A percentile compares a stretch with the other conserved stretches of the same genome.
Evolutionary conservation across 2,797 vertebrate species (phyloP).

Genomic region (Cirrhinus mrigala): DNA sequence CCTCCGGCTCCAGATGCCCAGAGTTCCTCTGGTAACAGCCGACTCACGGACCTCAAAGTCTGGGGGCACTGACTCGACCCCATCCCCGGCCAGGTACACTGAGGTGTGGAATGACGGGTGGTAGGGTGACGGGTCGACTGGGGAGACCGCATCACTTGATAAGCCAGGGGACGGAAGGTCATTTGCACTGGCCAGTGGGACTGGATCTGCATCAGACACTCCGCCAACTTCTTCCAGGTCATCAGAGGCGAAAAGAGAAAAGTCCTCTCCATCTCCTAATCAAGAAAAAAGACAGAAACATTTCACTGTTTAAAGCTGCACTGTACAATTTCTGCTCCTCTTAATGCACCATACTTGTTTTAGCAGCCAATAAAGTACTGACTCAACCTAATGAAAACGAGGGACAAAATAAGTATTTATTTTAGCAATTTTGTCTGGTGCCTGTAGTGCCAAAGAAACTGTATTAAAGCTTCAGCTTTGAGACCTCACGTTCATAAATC

Average conservation of each 20-base stretch:
- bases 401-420: background rate
- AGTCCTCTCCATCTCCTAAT: slow-evolving; percentile 87
- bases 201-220: slow-evolving; percentile 81
- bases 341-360: background rate
- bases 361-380: background rate
- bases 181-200: slow-evolving; percentile 71
- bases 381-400: background rate
- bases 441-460: background rate
- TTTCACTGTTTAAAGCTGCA: background rate
- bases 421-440: background rate
- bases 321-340: background rate
- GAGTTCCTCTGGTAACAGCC: slow-evolving; percentile 77
- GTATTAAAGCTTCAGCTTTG: background rate
- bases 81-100: slow-evolving; percentile 80
- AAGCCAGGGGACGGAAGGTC: slow-evolving; percentile 84
- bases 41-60: slow-evolving; percentile 95
- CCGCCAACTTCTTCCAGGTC: slow-evolving; percentile 82
- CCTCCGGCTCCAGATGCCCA: slow-evolving; percentile 93
- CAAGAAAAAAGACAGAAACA: slow-evolving; percentile 60
- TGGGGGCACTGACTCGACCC: slow-evolving; percentile 83
- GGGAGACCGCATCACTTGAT: slow-evolving; percentile 85
- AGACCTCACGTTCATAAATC: background rate
- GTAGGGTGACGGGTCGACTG: slow-evolving; percentile 82
- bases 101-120: slow-evolving; percentile 81
- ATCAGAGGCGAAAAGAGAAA: slow-evolving; percentile 82